Conservation (phyloP, 1,140 invertebrate genomes). For the Gonioctena quinquepunctata region DNA sequence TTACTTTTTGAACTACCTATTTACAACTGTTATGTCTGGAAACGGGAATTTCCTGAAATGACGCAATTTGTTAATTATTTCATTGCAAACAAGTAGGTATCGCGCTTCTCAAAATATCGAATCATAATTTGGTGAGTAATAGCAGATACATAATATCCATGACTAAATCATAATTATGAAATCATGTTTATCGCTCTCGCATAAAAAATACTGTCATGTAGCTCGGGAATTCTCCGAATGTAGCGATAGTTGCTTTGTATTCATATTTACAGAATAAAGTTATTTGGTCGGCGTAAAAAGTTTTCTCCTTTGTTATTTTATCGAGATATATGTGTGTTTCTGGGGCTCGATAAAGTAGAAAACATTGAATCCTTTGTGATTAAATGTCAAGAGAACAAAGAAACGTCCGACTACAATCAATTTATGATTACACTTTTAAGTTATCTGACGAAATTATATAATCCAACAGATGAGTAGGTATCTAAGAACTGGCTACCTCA, state of each 20-base stretch:
- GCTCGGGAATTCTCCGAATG: not conserved
- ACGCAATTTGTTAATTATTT: conserved; percentile 3
- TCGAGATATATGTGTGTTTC: conserved; percentile 23
- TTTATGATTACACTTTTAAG: not conserved
- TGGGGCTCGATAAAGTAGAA: conserved; percentile 25
- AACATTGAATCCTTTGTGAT: not conserved
- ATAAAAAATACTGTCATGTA: not conserved
- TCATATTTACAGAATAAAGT: not conserved
- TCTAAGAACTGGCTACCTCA: no score
- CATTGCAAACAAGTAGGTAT: not conserved
- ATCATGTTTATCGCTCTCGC: not conserved
- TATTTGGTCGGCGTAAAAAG: not conserved
- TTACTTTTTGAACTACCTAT: not conserved
- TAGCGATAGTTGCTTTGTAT: not conserved
- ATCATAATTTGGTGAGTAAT: conserved; percentile 3
- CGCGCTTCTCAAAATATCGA: conserved; percentile 5
- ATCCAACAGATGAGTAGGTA: not conserved
- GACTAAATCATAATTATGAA: not conserved
- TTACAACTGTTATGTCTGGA: not conserved
- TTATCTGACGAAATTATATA: not conserved
- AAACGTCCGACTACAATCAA: not conserved
- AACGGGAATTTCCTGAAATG: not conserved
- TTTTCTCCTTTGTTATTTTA: not conserved
- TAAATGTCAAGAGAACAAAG: not conserved
- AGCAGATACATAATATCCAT: not conserved